Evolutionary conservation across 1,140 invertebrate species (phyloP), one percentile per base, ranked within the genome.

Genomic region (Sesamia nonagrioides): DNA sequence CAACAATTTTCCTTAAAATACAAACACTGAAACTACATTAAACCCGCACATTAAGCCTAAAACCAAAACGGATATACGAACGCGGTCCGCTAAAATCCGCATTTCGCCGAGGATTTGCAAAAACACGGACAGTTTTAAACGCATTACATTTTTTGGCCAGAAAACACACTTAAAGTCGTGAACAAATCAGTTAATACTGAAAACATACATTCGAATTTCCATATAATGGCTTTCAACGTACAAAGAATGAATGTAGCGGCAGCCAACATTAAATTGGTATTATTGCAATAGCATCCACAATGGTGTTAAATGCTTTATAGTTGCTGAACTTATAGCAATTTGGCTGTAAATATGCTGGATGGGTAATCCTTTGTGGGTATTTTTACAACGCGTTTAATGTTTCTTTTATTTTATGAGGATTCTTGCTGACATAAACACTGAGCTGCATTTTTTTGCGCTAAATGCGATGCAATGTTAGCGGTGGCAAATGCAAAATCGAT

Each of bases 181-280:
- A 48, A 50, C 63, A 68, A 48, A 48, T 48, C 63, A 68, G 63
- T 68, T 48, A 48, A 68, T 68, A 48, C 63, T 13, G 35, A 45
- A 61, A 63, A 63, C 35, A 68, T 68, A 48, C 6, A 48, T 68
- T 68, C 42, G 63, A 68, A 68, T 68, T 68, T 68, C 33, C 42
- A 50, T 68, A 21, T 48, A 68, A 68, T 63, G 60, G 60, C 63
- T 48, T 68, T 68, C 50, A 68, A 48, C 42, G 40, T 48, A 45
- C 9, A 48, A 48, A 68, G 63, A 48, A 68, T 68, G 40, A 18
- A 6, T 27, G 63, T 18, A 48, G 6, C 37, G 40, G 61, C 63
- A 13, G 63, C 42, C 13, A 27, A 17, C 63, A 68, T 68, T 48
- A 68, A 45, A 68, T 68, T 68, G 42, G 63, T 48, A n/a, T 48